These are phyloP conservation scores for Tetragnatha montana DNA, from an alignment of 2,888 invertebrate species.

Conservation along the genomic window DNA sequence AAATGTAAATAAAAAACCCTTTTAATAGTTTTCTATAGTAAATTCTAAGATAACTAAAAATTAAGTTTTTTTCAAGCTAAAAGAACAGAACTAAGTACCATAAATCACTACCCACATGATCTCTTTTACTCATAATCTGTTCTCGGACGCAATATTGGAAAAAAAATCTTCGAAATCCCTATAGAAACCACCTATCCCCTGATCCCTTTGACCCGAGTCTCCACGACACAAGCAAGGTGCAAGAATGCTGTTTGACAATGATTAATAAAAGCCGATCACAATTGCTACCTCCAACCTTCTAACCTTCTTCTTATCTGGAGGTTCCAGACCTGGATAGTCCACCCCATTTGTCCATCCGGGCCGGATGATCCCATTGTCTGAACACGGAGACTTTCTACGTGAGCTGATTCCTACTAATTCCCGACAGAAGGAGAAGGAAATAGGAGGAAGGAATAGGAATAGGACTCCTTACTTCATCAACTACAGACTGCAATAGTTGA, in stretches of 20 bases:
- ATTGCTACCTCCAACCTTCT: constrained; percentile 46
- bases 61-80: too few relatives aligned
- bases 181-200: too few relatives aligned
- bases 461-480: constrained; percentile 2
- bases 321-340: constrained; percentile 50
- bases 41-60: too few relatives aligned
- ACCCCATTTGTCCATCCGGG: constrained; percentile 62
- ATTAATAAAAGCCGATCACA: constrained; percentile 63
- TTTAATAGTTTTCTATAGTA: too few relatives aligned
- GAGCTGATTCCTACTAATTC: constrained; percentile 65
- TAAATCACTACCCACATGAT: too few relatives aligned
- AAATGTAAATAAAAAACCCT: too few relatives aligned
- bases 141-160: too few relatives aligned
- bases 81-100: too few relatives aligned
- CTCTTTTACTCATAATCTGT: too few relatives aligned
- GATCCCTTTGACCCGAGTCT: too few relatives aligned
- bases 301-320: constrained; percentile 60
- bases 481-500: constrained; percentile 58
- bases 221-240: constrained; percentile 5
- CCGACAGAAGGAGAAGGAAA: constrained; percentile 55
- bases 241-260: constrained; percentile 58
- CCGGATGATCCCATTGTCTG: constrained; percentile 67
- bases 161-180: too few relatives aligned
- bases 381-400: constrained; percentile 67
- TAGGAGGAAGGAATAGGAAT: constrained; percentile 9